Conservation (phyloP, 2,113 vertebrate species). For the Pterocles gutturalis region DNA sequence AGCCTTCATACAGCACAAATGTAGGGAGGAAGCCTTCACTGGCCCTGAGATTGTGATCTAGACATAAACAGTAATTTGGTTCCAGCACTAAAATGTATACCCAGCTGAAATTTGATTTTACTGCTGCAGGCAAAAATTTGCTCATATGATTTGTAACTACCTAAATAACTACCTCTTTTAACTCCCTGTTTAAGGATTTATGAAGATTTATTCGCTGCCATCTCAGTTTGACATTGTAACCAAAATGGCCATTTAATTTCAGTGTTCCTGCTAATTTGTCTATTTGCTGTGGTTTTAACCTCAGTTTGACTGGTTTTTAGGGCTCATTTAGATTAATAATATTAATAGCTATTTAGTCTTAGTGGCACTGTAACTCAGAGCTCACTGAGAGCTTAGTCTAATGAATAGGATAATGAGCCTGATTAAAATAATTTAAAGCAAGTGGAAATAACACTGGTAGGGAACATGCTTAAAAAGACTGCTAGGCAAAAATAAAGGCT, state of each 20-base stretch:
- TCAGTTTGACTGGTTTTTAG: slow-evolving; percentile 1
- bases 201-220: slow-evolving; percentile 43
- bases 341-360: slow-evolving; percentile 16
- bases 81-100: background rate
- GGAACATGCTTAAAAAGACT: background rate
- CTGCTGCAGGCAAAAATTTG: slow-evolving; percentile 42
- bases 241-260: slow-evolving; percentile 21
- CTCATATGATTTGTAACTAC: slow-evolving; percentile 12
- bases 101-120: slow-evolving; percentile 44
- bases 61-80: slow-evolving; percentile 61
- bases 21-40: background rate
- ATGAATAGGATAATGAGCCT: background rate
- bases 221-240: slow-evolving; percentile 28
- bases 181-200: slow-evolving; percentile 35
- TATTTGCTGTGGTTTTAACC: slow-evolving; percentile 38
- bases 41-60: slow-evolving; percentile 53
- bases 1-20: background rate
- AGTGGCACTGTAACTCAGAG: background rate
- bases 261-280: slow-evolving; percentile 29
- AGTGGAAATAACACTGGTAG: background rate
- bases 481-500: background rate
- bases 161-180: slow-evolving; percentile 1
- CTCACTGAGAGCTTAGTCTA: background rate
- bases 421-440: slow-evolving; percentile 25
- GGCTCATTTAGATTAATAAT: background rate